Conservation (phyloP, 2,113 vertebrate species). For the Rhodinocichla rosea region DNA sequence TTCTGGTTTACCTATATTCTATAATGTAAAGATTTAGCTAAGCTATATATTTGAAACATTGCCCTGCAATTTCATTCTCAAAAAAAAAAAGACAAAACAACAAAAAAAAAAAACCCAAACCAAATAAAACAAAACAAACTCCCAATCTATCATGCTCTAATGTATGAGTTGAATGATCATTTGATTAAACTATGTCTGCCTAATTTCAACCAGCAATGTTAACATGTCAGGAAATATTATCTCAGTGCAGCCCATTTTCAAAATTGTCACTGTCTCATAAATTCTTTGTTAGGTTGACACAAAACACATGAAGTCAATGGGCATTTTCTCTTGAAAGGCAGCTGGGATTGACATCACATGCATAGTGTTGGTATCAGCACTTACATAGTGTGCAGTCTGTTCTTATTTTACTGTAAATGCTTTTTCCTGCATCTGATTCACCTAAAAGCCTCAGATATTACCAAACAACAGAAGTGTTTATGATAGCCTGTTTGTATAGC, state of each 20-base stretch:
- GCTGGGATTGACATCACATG: fast-evolving
- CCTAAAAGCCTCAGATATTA: not conserved
- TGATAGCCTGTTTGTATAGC: not conserved
- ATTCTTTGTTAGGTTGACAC: not conserved
- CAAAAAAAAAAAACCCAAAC: too few relatives aligned
- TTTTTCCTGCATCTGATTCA: not conserved
- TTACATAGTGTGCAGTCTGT: not conserved
- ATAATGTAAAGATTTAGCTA: not conserved
- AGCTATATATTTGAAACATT: not conserved
- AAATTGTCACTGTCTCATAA: not conserved
- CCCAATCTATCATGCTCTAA: not conserved
- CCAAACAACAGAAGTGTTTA: not conserved
- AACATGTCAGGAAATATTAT: not conserved
- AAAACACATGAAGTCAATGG: not conserved
- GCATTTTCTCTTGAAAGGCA: not conserved
- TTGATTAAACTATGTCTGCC: not conserved
- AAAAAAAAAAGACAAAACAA: too few relatives aligned
- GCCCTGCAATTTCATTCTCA: not conserved
- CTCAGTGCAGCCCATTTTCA: not conserved
- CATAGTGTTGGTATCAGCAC: not conserved
- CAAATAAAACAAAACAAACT: too few relatives aligned
- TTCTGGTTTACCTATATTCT: not conserved
- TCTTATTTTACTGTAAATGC: not conserved
- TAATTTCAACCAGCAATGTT: not conserved
- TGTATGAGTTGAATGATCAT: not conserved